A percentile compares a stretch with the other conserved stretches of the same genome.
phyloP scores from a whole-genome alignment of 2,888 invertebrate genomes.

The Embidobia sp. region DNA sequence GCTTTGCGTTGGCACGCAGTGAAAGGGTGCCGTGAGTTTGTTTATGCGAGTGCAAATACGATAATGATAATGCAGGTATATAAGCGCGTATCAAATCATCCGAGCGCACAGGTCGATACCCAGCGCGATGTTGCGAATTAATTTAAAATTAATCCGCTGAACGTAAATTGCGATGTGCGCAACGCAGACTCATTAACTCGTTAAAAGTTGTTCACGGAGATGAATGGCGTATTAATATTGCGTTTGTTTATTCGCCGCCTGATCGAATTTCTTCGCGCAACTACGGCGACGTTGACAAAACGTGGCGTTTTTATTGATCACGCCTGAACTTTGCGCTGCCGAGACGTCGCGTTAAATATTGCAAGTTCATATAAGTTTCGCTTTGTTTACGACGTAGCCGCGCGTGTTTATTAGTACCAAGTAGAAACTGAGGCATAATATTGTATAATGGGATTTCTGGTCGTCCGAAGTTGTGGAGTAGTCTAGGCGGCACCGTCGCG shows the following conservation, averaged over 20 bases:
- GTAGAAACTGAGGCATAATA: slow-evolving; percentile 48
- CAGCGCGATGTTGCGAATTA: neutral
- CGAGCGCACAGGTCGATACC: neutral
- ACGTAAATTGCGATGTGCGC: neutral
- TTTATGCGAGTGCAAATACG: slow-evolving; percentile 27
- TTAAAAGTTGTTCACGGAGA: no score
- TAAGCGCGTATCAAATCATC: neutral
- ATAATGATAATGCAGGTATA: neutral
- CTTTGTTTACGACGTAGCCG: slow-evolving; percentile 45
- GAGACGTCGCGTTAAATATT: slow-evolving; percentile 48
- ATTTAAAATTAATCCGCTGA: neutral
- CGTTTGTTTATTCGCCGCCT: neutral
- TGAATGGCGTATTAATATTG: neutral
- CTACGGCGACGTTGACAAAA: slow-evolving; percentile 4
- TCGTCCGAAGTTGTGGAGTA: slow-evolving; percentile 36
- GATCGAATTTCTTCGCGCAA: neutral
- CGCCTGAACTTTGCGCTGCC: slow-evolving; percentile 14
- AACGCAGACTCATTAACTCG: neutral
- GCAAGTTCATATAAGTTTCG: slow-evolving; percentile 47
- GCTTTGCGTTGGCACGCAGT: no score
- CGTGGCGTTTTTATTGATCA: slow-evolving; percentile 36
- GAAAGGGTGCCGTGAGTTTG: slow-evolving; percentile 19
- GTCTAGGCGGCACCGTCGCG: slow-evolving; percentile 24
- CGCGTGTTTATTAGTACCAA: slow-evolving; percentile 48
- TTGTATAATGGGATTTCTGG: slow-evolving; percentile 50